Evolutionary conservation across 2,113 vertebrate genomes (phyloP).

Genomic region (Saimiri boliviensis): DNA sequence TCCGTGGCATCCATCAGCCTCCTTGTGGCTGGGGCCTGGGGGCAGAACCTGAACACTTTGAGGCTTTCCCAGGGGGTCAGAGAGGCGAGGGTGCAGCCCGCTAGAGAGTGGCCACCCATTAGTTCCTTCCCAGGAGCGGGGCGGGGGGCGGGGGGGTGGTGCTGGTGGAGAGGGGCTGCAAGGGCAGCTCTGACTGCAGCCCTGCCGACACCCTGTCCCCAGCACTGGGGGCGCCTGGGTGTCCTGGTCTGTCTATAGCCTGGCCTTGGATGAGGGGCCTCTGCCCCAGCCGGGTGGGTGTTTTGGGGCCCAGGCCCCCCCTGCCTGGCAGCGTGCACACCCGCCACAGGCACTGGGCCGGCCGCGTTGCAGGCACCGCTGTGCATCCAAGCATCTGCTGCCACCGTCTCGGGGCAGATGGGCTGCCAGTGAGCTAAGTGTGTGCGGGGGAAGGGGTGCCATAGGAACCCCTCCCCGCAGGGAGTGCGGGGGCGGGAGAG

Average conservation of each 20-base stretch:
- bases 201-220: too few relatives aligned
- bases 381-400: conserved; percentile 65
- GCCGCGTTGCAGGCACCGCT: not conserved
- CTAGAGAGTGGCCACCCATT: not conserved
- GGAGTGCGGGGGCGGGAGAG: conserved; percentile 63
- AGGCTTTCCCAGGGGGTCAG: not conserved
- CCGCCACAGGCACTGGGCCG: not conserved
- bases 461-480: conserved; percentile 74
- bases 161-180: not conserved
- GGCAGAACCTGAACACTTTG: not conserved
- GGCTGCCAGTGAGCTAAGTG: conserved; percentile 78
- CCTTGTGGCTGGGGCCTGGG: not conserved
- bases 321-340: not conserved
- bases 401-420: conserved; percentile 72
- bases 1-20: not conserved
- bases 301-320: not conserved
- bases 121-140: not conserved
- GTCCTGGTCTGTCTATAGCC: not conserved
- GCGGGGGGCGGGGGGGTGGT: too few relatives aligned
- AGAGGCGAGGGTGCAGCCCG: not conserved
- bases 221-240: not conserved
- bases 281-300: not conserved
- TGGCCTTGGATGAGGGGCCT: fast-evolving
- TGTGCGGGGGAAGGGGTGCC: conserved; percentile 78
- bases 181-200: not conserved